Conservation (phyloP, 2,797 vertebrate genomes). For the Arctocebus calabarensis region DNA sequence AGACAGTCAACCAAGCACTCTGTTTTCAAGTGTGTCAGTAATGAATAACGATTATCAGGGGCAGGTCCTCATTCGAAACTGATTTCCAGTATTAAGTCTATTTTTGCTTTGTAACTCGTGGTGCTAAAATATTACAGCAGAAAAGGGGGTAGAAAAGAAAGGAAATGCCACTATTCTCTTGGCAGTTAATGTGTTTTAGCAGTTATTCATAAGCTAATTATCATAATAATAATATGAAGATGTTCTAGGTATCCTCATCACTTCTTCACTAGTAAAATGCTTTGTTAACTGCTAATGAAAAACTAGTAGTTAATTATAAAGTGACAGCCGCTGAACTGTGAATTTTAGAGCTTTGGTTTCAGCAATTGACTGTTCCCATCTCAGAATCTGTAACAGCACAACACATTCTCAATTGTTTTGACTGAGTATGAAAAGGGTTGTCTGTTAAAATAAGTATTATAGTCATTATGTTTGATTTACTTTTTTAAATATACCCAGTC, state of each 20-base stretch:
- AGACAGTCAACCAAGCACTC: not conserved
- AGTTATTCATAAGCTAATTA: slow-evolving; percentile 32
- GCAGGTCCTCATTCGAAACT: not conserved
- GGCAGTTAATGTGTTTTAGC: not conserved
- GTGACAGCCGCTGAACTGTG: slow-evolving; percentile 5
- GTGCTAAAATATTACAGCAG: not conserved
- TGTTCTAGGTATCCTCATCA: not conserved
- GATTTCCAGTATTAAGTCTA: not conserved
- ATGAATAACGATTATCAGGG: not conserved
- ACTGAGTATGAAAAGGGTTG: not conserved
- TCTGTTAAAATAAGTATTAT: not conserved
- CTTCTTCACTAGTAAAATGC: slow-evolving; percentile 32
- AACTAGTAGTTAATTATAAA: slow-evolving; percentile 56
- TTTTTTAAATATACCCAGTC: not conserved
- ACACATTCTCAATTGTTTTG: not conserved
- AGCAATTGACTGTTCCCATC: not conserved
- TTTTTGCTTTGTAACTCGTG: not conserved
- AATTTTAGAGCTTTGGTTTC: slow-evolving; percentile 62
- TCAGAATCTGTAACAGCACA: not conserved
- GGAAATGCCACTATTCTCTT: not conserved
- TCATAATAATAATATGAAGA: slow-evolving; percentile 13
- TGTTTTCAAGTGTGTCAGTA: not conserved
- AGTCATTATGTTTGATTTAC: not conserved
- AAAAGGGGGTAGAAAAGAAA: not conserved
- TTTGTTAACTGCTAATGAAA: slow-evolving; percentile 65